Base-by-base conservation (phyloP, 2,888 invertebrate species). In the Hetaerina titia region DNA sequence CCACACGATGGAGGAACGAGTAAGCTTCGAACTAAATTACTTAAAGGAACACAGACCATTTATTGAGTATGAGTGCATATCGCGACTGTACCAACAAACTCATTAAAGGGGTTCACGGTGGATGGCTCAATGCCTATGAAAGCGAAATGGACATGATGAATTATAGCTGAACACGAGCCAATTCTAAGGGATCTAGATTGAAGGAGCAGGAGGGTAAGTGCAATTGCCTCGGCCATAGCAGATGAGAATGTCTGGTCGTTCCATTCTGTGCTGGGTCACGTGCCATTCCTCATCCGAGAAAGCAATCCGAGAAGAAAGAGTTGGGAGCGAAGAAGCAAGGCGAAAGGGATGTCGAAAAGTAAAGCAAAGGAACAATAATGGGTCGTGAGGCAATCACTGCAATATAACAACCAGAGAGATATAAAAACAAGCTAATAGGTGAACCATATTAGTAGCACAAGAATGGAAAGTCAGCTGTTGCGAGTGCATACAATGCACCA, bases 271-370 rank as follows among this genome's bases (percentile, higher is more conserved):
- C 45, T 64, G 64, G 90, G 90, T 90, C 90, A 90, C 90, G 90
- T 90, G 45, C 81, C 81, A 81, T 81, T 81, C 90, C 64, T 90
- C 64, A 64, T 90, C 90, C 90, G 64, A 90, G 90, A 90, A 90
- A 90, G 90, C 90, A 63, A 90, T 90, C 90, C 64, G 63, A 45
- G 45, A 69, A 89, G 89, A 58, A 58, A 81, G 19, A 15, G 81
- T 81, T 25, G 81, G 13, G 81, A 31, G 31, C 81, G 31, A 15
- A 15, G 81, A 31, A 9, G 81, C 25, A 31, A 81, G n/a, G 81
- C 81, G 81, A 81, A 81, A 81, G 81, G 9, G 31, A 63, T 25
- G 63, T n/a, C 25, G 31, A 45, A 45, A 11, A 81, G 81, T 81
- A 81, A 31, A 31, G 81, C 25, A 90, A 45, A 31, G 64, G 31